phyloP scores from a whole-genome alignment of 2,113 vertebrate species.

The Cettia cetti region DNA sequence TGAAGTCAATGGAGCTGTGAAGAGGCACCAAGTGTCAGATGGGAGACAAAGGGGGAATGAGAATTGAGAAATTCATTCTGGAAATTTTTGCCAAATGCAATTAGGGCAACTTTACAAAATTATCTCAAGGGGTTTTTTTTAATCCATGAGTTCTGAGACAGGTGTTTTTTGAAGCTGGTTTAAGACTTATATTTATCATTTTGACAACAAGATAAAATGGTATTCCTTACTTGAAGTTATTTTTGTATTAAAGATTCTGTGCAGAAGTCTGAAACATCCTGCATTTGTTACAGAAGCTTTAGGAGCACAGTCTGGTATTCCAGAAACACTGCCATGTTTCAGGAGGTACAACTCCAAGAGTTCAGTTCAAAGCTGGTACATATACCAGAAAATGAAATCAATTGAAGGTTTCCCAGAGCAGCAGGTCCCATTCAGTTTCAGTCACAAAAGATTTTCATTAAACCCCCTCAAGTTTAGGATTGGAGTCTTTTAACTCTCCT shows the following conservation, averaged over 20 bases:
- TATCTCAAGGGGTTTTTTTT: background rate
- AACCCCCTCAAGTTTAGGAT: background rate
- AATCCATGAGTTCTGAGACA: background rate
- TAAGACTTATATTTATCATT: background rate
- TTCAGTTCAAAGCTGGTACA: background rate
- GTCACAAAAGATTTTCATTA: background rate
- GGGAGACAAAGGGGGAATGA: background rate
- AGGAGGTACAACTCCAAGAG: background rate
- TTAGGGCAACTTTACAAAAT: background rate
- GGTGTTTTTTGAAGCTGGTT: background rate
- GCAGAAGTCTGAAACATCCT: background rate
- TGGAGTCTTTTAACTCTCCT: background rate
- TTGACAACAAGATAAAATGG: background rate
- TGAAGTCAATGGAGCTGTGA: background rate
- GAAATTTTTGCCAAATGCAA: background rate
- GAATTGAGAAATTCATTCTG: background rate
- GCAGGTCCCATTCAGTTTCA: background rate
- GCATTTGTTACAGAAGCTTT: background rate
- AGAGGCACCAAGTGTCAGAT: background rate
- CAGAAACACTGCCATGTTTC: background rate
- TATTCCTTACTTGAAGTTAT: background rate
- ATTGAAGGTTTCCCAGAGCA: background rate
- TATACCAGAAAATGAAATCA: background rate
- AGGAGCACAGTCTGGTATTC: background rate
- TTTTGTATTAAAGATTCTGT: background rate